Percentiles rank a stretch among this genome's conserved stretches.
phyloP scores from a whole-genome alignment of 2,888 invertebrate genomes.

The Galerucella pusilla region DNA sequence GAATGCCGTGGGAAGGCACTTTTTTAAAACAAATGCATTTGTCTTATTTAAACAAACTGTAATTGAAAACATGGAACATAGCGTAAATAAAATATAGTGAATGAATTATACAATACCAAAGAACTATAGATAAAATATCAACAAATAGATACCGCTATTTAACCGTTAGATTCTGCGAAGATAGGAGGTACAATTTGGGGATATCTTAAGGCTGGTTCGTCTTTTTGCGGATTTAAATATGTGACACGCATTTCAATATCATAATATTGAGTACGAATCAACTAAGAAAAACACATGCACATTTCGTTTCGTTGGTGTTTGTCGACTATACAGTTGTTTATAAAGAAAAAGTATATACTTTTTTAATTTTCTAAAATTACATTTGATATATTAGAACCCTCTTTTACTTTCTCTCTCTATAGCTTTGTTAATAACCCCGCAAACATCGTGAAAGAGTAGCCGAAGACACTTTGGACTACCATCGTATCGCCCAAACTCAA shows the following conservation, averaged over 20 bases:
- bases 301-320: neutral
- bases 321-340: neutral
- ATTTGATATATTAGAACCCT: too few relatives aligned
- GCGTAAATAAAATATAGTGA: slow-evolving; percentile 6
- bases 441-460: too few relatives aligned
- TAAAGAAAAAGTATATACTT: too few relatives aligned
- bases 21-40: slow-evolving; percentile 21
- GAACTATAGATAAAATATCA: slow-evolving; percentile 1
- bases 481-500: too few relatives aligned
- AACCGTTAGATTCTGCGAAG: slow-evolving; percentile 16
- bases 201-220: slow-evolving; percentile 3
- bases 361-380: too few relatives aligned
- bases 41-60: slow-evolving; percentile 1
- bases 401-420: too few relatives aligned
- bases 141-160: slow-evolving; percentile 9
- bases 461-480: too few relatives aligned
- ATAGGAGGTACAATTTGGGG: slow-evolving; percentile 19
- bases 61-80: neutral
- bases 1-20: slow-evolving; percentile 22
- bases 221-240: neutral
- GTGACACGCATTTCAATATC: too few relatives aligned
- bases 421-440: too few relatives aligned
- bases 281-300: neutral
- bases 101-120: neutral
- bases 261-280: too few relatives aligned